These are phyloP conservation scores for Oreochromis niloticus DNA, from an alignment of 2,113 vertebrate genomes.

Conservation along the genomic window DNA sequence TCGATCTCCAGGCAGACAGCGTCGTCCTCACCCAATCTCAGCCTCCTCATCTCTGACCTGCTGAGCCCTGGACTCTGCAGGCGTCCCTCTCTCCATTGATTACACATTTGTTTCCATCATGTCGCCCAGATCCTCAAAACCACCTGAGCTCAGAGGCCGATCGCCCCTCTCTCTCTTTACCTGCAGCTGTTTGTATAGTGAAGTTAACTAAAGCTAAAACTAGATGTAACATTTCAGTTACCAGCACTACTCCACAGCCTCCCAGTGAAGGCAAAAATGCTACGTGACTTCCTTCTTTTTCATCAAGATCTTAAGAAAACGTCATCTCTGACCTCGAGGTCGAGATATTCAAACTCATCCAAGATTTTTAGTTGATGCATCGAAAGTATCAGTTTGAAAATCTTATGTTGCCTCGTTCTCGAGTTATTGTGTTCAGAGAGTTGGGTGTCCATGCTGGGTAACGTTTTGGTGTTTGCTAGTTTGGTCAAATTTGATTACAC, in stretches of 20 bases:
- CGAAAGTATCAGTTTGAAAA: not conserved
- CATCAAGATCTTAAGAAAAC: not conserved
- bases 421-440: not conserved
- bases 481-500: not conserved
- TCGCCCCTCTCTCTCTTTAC: not conserved
- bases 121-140: not conserved
- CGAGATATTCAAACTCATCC: not conserved
- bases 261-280: not conserved
- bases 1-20: not conserved
- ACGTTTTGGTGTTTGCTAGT: not conserved
- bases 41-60: not conserved
- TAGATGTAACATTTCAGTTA: not conserved
- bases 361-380: not conserved
- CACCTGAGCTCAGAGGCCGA: not conserved
- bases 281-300: not conserved
- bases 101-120: not conserved
- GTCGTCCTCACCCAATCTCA: rapidly evolving
- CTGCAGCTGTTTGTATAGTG: not conserved
- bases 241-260: not conserved
- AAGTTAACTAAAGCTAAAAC: not conserved
- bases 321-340: not conserved
- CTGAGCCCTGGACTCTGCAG: not conserved
- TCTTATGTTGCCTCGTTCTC: not conserved
- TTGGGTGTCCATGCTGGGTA: not conserved
- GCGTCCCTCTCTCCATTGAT: not conserved